Base-by-base conservation (phyloP, 2,797 vertebrate species). In the Hoplostethus mediterraneus region DNA sequence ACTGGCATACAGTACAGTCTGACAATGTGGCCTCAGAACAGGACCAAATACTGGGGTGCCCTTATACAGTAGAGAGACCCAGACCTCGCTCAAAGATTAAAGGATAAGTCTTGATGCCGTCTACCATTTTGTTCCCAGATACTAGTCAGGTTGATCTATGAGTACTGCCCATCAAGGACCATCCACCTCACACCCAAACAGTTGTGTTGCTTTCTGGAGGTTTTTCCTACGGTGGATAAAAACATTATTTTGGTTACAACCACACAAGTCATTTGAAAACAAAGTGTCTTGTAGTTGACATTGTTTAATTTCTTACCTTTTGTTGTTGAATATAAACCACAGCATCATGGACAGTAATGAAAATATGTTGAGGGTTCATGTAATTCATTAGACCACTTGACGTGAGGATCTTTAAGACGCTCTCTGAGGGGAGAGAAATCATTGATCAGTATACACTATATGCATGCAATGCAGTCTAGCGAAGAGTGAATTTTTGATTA, bases 281-380 rank as follows among this genome's bases (percentile, higher is more conserved):
- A 33, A 25, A 36, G 2, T 53, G 1, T 67, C 49, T 52, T 9
- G 5, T 17, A 33, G 56, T 21, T 21, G 21, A 21, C 21, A 21
- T 12, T 61, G 47, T 49, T 45, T 74, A 12, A 52, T 45, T 12
- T 31, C 11, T 82, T 87, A 97, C 96, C 94, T 82, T 93, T 79
- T 93, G 95, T 68, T 95, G 94, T 63, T 97, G 92, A 45, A 97
- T 95, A 49, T 94, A 91, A 51, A 94, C 93, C 17, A 96, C 94
- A 0, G 97, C 97, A 55, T 98, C 97, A 28, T 97, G 97, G 51
- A 97, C 92, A 0, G 96, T 97, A 74, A 98, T 94, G 31, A 97
- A 98, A 73, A 97, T 95, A 75, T 97, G 96, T 45, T 97, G 95
- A 17, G 96, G 95, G 72, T 93, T 95, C 84, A 98, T 91, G 82